Evolutionary conservation across 2,888 invertebrate species (phyloP).

Genomic region (Chrysomela aeneicollis): DNA sequence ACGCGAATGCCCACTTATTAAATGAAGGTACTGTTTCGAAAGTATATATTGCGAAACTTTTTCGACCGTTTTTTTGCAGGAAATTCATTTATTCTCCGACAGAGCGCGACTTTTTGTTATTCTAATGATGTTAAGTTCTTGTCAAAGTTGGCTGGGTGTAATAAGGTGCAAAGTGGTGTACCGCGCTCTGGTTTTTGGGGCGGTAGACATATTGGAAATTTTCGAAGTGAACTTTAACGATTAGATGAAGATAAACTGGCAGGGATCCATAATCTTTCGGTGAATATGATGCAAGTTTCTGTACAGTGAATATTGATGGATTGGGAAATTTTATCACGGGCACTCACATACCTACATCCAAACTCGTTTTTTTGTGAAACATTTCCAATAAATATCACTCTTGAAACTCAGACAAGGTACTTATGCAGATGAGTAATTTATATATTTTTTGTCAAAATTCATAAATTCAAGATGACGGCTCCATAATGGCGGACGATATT

Average conservation of each 20-base stretch:
- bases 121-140: slow-evolving; percentile 22
- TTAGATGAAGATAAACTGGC: slow-evolving; percentile 7
- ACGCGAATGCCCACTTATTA: slow-evolving; percentile 37
- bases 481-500: no score
- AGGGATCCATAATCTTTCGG: background rate
- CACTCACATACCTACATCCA: background rate
- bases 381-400: no score
- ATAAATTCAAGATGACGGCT: no score
- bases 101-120: slow-evolving; percentile 21
- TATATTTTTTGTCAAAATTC: no score
- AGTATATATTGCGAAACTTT: slow-evolving; percentile 35
- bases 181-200: background rate
- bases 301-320: background rate
- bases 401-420: no score
- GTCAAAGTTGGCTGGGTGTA: slow-evolving; percentile 9
- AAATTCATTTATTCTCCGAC: slow-evolving; percentile 24
- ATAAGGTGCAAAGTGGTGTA: slow-evolving; percentile 17
- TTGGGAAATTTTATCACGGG: background rate
- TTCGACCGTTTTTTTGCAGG: slow-evolving; percentile 13
- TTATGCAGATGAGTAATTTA: no score
- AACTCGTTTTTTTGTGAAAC: no score
- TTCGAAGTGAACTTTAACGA: slow-evolving; percentile 1
- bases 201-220: background rate
- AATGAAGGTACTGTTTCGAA: slow-evolving; percentile 31
- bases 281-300: background rate